Conservation (phyloP, 2,888 invertebrate species). For the Lasioglossum zephyrum region DNA sequence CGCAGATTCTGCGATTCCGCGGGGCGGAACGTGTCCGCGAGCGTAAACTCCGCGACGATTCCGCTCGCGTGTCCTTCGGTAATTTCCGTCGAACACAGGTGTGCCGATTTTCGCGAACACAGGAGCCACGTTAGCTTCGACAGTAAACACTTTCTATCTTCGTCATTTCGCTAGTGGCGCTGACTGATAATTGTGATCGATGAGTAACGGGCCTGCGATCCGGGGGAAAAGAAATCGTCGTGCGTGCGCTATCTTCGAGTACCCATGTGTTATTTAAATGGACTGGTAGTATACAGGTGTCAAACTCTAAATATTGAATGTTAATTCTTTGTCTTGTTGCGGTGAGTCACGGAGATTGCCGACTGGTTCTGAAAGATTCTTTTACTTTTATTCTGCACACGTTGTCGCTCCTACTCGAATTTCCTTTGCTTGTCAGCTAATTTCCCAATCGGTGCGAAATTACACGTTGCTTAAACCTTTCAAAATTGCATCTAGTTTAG, state of each 20-base stretch:
- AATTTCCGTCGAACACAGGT: conserved; percentile 47
- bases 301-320: conserved; percentile 6
- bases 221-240: not conserved
- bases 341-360: not conserved
- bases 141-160: conserved; percentile 1
- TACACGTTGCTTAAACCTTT: not conserved
- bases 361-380: not conserved
- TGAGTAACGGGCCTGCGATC: conserved; percentile 33
- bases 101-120: not conserved
- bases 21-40: conserved; percentile 64
- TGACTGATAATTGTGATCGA: conserved; percentile 39
- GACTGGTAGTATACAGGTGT: not conserved
- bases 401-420: not conserved
- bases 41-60: conserved; percentile 68
- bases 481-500: not conserved
- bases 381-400: not conserved
- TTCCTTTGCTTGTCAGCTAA: not conserved
- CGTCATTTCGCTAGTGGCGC: not conserved
- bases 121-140: not conserved
- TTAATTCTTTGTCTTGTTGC: not conserved
- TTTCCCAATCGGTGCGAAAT: not conserved
- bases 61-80: conserved; percentile 35
- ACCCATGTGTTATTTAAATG: not conserved
- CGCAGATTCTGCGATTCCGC: conserved; percentile 51
- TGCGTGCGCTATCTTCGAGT: not conserved